phyloP scores from a whole-genome alignment of 2,888 invertebrate genomes.

The Leptinotarsa juncta region DNA sequence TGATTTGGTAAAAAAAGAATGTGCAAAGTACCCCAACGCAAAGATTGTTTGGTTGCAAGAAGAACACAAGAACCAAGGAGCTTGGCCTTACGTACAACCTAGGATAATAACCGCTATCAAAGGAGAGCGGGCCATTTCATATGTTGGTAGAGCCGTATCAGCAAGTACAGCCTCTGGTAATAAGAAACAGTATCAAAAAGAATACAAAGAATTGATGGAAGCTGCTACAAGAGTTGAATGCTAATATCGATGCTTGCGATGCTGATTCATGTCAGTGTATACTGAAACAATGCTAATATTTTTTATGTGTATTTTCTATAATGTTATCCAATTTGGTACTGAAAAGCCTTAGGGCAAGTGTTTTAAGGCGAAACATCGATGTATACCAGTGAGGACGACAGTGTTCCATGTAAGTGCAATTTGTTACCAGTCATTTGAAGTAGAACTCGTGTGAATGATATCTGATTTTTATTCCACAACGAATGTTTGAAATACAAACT shows the following conservation, averaged over 20 bases:
- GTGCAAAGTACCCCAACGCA: constrained; percentile 86
- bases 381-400: no score
- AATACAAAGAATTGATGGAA: constrained; percentile 14
- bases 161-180: constrained; percentile 98
- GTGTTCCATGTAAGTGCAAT: no score
- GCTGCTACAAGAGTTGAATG: neutral
- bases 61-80: constrained; percentile 94
- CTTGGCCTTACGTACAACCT: constrained; percentile 91
- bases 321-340: no score
- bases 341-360: no score
- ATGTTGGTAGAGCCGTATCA: constrained; percentile 90
- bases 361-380: no score
- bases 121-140: constrained; percentile 80
- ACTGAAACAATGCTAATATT: no score
- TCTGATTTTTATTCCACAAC: no score
- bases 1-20: constrained; percentile 86
- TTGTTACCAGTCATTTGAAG: no score
- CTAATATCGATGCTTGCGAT: neutral
- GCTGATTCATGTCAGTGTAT: no score
- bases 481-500: no score
- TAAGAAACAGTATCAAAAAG: constrained; percentile 84
- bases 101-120: constrained; percentile 85
- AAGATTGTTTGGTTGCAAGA: constrained; percentile 90
- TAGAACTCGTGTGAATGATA: no score
- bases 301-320: no score